Conservation (phyloP, 2,113 vertebrate species). For the Centropristis striata region DNA sequence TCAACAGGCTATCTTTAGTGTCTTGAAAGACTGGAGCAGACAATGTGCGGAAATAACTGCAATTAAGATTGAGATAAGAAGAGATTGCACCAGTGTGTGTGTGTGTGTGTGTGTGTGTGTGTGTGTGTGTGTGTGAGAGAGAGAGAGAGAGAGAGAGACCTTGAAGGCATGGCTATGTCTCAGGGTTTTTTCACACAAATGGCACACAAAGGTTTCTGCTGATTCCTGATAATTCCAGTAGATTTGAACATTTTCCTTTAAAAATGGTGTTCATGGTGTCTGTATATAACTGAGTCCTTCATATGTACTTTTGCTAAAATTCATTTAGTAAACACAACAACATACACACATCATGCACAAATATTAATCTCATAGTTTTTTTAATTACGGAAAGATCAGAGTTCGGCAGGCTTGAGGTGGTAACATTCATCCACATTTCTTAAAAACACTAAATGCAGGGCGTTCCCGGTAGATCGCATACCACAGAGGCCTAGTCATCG, state of each 20-base stretch:
- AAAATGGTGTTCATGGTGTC: not conserved
- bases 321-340: not conserved
- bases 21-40: not conserved
- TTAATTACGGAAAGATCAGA: not conserved
- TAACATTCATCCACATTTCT: not conserved
- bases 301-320: not conserved
- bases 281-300: not conserved
- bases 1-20: slow-evolving; percentile 4
- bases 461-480: too few species aligned
- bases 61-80: not conserved
- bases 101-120: not conserved
- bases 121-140: too few species aligned
- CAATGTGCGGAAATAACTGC: not conserved
- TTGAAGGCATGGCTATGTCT: too few species aligned
- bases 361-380: not conserved
- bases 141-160: too few species aligned
- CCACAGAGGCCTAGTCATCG: too few species aligned
- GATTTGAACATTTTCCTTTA: not conserved
- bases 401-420: not conserved
- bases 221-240: not conserved
- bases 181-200: not conserved
- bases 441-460: too few species aligned
- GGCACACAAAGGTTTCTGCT: not conserved
- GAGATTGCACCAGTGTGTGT: not conserved
- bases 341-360: not conserved